Conservation (phyloP, 2,113 vertebrate genomes). For the Strigops habroptila region DNA sequence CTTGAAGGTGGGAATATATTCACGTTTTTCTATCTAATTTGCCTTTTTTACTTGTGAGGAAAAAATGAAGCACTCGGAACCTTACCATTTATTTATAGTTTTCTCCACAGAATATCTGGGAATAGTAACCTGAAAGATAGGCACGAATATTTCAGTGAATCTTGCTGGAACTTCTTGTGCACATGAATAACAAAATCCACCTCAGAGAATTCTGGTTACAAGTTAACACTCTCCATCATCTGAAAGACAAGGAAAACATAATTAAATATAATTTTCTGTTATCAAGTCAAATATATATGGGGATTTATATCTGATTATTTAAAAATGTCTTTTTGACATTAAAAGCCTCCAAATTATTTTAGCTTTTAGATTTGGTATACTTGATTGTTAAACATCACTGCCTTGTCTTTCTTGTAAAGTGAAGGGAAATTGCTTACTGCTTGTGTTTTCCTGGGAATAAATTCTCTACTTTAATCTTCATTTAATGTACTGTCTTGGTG, state of each 20-base stretch:
- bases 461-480: background rate
- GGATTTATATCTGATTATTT: background rate
- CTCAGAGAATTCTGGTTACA: background rate
- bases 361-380: background rate
- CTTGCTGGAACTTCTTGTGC: background rate
- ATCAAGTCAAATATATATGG: background rate
- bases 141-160: background rate
- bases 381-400: background rate
- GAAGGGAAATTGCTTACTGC: background rate
- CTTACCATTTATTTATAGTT: background rate
- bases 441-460: background rate
- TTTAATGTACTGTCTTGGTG: background rate
- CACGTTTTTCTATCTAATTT: background rate
- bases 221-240: background rate
- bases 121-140: background rate
- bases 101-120: background rate
- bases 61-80: background rate
- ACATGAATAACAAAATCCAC: background rate
- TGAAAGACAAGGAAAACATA: background rate
- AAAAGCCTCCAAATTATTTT: background rate
- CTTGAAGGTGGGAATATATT: background rate
- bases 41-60: background rate
- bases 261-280: background rate
- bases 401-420: background rate
- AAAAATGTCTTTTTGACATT: background rate